Conservation (phyloP, 2,888 invertebrate species). For the Drosophila anomelani region DNA sequence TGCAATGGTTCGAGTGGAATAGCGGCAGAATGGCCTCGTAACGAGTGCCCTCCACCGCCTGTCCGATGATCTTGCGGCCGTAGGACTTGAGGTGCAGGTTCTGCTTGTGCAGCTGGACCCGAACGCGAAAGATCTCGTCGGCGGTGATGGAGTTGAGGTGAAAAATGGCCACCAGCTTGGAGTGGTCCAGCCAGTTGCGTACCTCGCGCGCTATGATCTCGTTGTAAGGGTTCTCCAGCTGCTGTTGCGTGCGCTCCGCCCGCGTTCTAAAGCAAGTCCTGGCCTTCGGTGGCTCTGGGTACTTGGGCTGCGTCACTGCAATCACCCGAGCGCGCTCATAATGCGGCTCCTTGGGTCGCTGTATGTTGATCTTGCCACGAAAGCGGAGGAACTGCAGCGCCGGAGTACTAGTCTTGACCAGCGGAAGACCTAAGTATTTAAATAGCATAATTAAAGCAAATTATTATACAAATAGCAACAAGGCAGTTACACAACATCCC, state of each 20-base stretch:
- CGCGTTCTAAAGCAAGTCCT: constrained; percentile 86
- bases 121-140: constrained; percentile 88
- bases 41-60: constrained; percentile 88
- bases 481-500: constrained; percentile 26
- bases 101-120: constrained; percentile 87
- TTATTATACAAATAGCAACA: background rate
- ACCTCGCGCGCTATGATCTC: constrained; percentile 90
- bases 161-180: constrained; percentile 89
- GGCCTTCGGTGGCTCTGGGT: constrained; percentile 85
- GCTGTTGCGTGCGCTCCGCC: constrained; percentile 68
- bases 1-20: constrained; percentile 87
- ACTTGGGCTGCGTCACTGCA: constrained; percentile 88
- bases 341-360: constrained; percentile 89
- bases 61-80: constrained; percentile 87
- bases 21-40: constrained; percentile 89
- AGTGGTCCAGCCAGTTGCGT: constrained; percentile 89
- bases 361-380: constrained; percentile 91
- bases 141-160: constrained; percentile 90
- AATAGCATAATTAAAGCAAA: background rate
- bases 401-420: constrained; percentile 73
- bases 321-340: constrained; percentile 88
- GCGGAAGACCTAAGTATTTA: constrained; percentile 47
- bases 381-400: constrained; percentile 88
- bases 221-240: constrained; percentile 89
- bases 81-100: constrained; percentile 90